Evolutionary conservation across 2,888 invertebrate genomes (phyloP), one percentile per base, ranked within the genome.

Genomic region (Dyspetes luteomarginatus): DNA sequence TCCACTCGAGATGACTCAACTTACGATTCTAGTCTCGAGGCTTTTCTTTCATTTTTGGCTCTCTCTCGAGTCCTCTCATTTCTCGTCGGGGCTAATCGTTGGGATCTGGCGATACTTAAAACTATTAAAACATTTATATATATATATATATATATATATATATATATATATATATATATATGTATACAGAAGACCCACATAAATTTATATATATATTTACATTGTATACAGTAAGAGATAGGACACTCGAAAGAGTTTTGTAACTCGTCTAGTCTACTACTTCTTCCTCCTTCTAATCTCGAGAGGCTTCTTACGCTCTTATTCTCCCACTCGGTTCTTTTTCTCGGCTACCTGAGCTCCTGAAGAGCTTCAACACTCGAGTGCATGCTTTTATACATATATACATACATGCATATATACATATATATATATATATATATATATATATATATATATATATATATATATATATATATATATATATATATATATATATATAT

Each of bases 1-100:
- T 19, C 4, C 64, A 30, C 56, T 74, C 64, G 43, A 69, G 64
- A 79, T 79, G 79, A 79, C 68, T 69, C 74, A 64, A 74, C 62
- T 64, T 68, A 36, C 58, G 28, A 58, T 67, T 60, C 50, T 28
- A 50, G 60, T 67, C 60, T 60, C 26, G 48, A 58, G 9, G 30
- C 26, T n/a, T n/a, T n/a, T n/a, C n/a, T 26, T 41, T 36, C 52
- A 72, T 36, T 50, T 50, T 52, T 64, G n/a, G 28, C 52, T 52
- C 52, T 36, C 45, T 60, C 60, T 36, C 67, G 19, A 7, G 3
- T 22, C 5, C 17, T 43, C 5, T 41, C 52, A 30, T 22, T 9
- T 67, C 28, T 52, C 68, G 12, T 62, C 45, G 26, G 56, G 58
- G 50, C 75, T 79, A 79, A 79, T 79, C 64, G 75, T 36, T 55